These are phyloP conservation scores for Heteromyza rotundicornis DNA, from an alignment of 2,888 invertebrate species.

Conservation along the genomic window DNA sequence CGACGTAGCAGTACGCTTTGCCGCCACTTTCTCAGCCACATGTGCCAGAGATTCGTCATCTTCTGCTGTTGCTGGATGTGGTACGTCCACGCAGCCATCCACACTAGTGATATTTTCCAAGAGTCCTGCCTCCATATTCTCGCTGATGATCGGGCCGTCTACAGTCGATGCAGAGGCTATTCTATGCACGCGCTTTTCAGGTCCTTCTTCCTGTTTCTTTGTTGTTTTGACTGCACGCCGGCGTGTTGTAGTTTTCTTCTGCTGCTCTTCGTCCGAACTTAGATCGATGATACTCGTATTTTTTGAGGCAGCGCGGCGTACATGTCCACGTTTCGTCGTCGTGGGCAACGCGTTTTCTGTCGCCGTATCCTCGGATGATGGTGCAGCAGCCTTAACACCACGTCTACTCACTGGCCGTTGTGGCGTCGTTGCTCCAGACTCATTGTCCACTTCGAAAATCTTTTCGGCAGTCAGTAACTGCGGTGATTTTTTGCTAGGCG, in stretches of 20 bases:
- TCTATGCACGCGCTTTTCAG: conserved; percentile 18
- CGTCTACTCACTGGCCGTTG: neutral
- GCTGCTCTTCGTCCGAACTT: conserved; percentile 18
- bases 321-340: neutral
- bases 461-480: conserved; percentile 24
- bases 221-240: conserved; percentile 2
- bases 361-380: neutral
- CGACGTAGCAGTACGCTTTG: conserved; percentile 24
- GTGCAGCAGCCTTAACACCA: neutral
- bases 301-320: neutral
- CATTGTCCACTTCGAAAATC: conserved; percentile 27
- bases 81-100: neutral
- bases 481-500: conserved; percentile 27
- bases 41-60: neutral
- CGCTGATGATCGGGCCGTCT: too few species aligned
- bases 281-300: neutral
- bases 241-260: conserved; percentile 13
- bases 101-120: neutral
- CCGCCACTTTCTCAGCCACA: conserved; percentile 2
- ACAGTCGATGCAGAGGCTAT: conserved; percentile 21
- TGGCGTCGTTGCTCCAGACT: conserved; percentile 11
- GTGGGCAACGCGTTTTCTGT: neutral
- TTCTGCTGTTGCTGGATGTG: neutral
- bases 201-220: neutral
- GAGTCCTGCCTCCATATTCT: too few species aligned